Evolutionary conservation across 2,113 vertebrate genomes (phyloP).

Genomic region (Phalacrocorax brasilianus): DNA sequence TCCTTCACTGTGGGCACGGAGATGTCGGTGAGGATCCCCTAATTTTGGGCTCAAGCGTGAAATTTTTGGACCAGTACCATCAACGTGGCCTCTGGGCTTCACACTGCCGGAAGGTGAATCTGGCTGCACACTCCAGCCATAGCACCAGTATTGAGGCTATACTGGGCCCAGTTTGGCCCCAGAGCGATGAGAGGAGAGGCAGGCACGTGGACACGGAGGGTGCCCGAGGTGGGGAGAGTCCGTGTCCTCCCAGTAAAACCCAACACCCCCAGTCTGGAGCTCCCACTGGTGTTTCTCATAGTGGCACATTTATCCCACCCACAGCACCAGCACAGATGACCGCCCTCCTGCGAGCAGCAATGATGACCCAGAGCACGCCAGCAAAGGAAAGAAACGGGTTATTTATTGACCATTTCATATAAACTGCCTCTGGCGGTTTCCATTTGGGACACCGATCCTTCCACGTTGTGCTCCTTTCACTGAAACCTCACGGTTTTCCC

Average conservation of each 20-base stretch:
- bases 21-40: background rate
- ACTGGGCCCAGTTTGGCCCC: background rate
- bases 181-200: background rate
- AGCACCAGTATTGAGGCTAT: background rate
- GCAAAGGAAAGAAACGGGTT: background rate
- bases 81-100: background rate
- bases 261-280: background rate
- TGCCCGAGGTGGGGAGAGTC: background rate
- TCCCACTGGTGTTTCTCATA: background rate
- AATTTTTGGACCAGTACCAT: background rate
- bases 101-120: background rate
- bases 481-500: background rate
- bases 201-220: background rate
- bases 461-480: fast-evolving
- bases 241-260: background rate
- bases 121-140: background rate
- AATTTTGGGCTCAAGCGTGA: background rate
- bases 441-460: too few species aligned
- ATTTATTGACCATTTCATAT: background rate
- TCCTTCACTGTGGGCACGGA: background rate
- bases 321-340: fast-evolving
- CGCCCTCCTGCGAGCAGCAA: background rate
- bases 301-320: background rate
- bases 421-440: background rate
- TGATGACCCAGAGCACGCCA: background rate